Conservation (phyloP, 2,888 invertebrate species). For the Rotaria magnacalcarata region DNA sequence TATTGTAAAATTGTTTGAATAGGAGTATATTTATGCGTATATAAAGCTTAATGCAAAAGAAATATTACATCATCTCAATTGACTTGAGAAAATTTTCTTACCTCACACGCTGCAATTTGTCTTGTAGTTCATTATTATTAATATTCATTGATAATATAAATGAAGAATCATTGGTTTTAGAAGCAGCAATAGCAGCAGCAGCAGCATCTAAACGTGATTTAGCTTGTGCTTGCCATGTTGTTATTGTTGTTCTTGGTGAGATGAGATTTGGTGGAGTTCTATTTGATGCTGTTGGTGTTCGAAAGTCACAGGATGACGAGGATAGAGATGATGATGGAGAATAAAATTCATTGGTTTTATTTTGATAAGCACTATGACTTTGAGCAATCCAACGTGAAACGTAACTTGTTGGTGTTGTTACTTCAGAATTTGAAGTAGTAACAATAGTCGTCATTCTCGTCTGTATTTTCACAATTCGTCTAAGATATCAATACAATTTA, state of each 20-base stretch:
- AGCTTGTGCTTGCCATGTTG: slow-evolving; percentile 15
- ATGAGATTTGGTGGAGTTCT: no score
- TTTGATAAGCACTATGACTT: slow-evolving; percentile 15
- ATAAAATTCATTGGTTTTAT: not conserved
- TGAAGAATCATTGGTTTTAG: no score
- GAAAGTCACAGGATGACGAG: not conserved
- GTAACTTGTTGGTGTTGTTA: slow-evolving; percentile 2
- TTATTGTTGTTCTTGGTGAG: not conserved
- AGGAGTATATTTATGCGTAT: not conserved
- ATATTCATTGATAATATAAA: no score
- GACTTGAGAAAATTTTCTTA: not conserved
- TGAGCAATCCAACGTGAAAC: slow-evolving; percentile 9
- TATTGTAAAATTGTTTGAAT: no score
- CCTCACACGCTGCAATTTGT: not conserved
- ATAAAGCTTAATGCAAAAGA: not conserved
- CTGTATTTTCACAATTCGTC: not conserved
- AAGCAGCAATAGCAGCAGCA: not conserved
- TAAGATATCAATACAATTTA: not conserved
- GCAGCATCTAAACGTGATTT: not conserved
- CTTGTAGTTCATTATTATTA: not conserved
- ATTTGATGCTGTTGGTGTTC: not conserved
- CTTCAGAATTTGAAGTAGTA: not conserved
- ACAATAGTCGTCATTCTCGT: slow-evolving; percentile 9
- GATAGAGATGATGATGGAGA: not conserved
- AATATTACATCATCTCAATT: not conserved